Conservation (phyloP, 2,797 vertebrate species). For the Enteromius paludinosus region DNA sequence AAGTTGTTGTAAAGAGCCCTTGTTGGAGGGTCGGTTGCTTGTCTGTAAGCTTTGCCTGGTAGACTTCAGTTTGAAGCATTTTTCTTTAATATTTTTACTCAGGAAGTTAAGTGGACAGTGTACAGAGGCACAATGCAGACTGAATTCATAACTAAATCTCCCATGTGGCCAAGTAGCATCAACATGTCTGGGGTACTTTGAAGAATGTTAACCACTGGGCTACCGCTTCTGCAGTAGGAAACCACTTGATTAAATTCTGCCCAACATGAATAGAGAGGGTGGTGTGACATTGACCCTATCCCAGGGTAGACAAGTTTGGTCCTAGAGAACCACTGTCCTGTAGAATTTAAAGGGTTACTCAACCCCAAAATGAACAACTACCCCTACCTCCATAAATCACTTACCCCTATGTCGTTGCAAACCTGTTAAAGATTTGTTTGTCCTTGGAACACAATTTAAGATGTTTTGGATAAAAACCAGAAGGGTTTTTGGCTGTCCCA, state of each 20-base stretch:
- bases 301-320: too few species aligned
- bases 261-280: background rate
- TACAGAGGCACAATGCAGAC: background rate
- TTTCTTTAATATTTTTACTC: background rate
- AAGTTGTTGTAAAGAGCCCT: background rate
- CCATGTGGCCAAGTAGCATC: background rate
- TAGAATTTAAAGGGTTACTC: too few species aligned
- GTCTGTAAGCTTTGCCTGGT: background rate
- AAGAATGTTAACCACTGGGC: background rate
- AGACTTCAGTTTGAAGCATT: background rate
- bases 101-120: background rate
- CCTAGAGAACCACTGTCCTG: background rate
- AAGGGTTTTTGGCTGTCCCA: too few species aligned
- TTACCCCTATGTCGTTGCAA: too few species aligned
- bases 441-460: too few species aligned
- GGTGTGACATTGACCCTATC: background rate
- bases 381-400: too few species aligned
- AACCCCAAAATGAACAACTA: too few species aligned
- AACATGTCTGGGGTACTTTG: background rate
- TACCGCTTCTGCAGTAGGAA: background rate
- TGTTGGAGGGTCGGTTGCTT: background rate
- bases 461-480: too few species aligned
- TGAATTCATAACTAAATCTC: background rate
- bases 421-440: too few species aligned
- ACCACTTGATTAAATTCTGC: conserved; percentile 1